Evolutionary conservation across 1,140 invertebrate species (phyloP), one percentile per base, ranked within the genome.

Genomic region (Eriosoma lanigerum): DNA sequence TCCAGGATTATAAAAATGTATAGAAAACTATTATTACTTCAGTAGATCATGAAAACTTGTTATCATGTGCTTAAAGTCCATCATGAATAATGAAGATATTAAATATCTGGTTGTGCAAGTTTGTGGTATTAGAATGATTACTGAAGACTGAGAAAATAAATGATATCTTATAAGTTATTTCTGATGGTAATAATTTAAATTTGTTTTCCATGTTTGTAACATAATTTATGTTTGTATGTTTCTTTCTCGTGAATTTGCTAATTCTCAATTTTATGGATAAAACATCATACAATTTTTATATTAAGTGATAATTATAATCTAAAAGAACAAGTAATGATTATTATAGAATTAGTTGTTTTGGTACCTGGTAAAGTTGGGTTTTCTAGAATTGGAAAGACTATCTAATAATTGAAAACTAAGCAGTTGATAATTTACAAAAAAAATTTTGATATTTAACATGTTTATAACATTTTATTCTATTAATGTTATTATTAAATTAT

Each of bases 171-270:
- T 85, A 96, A 1, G 86, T 96, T 0, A 87, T 97, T 13, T 97
- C 95, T 4, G 96, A 98, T 89, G 95, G 96, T 2, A 87, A 90
- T 81, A 89, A 92, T 85, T 89, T 90, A 0, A 70, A 70, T 84
- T 94, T 93, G 76, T 96, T 93, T 87, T 94, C 94, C 0, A 96
- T 98, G 94, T 86, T 97, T 75, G 94, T 94, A 0, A 94, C 93
- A n/a, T 94, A 96, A 84, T 86, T 96, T 1, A 96, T n/a, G n/a
- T 96, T 86, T 84, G 90, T 54, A 89, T 91, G 84, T 87, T 95
- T 81, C 88, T 89, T 3, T 88, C 89, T 21, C 91, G 92, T n/a
- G 88, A 92, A 82, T 85, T 97, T 13, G 89, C 89, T 5, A 93
- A 82, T 90, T 89, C 84, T 90, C 93, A 9, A 90, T 98, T 52